Evolutionary conservation across 2,888 invertebrate species (phyloP).

Genomic region (Resseliella maxima): DNA sequence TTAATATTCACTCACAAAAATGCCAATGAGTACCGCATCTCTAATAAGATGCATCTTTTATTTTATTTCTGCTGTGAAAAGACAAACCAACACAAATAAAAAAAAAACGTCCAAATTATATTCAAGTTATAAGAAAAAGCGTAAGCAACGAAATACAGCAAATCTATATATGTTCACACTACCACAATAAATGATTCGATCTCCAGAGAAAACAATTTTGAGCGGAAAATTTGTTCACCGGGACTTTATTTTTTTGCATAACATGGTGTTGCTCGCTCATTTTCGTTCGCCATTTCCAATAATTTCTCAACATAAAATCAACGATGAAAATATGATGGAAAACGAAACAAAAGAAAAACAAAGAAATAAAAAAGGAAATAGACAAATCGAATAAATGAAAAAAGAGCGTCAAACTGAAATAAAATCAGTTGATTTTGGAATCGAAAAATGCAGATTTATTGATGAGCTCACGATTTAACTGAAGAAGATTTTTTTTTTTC

Average conservation of each 20-base stretch:
- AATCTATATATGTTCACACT: too few species aligned
- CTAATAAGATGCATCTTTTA: conserved; percentile 16
- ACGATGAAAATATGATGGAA: too few species aligned
- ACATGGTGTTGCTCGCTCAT: neutral
- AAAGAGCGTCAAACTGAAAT: neutral
- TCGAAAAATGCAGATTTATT: conserved; percentile 20
- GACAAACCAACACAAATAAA: too few species aligned
- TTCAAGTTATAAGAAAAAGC: too few species aligned
- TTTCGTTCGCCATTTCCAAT: neutral
- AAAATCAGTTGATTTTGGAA: neutral
- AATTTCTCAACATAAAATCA: neutral
- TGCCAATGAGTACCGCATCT: neutral
- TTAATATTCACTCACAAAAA: conserved; percentile 26
- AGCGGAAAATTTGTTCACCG: neutral
- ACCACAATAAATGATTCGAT: too few species aligned
- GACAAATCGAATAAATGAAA: neutral
- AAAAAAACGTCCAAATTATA: too few species aligned
- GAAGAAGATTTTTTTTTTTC: neutral
- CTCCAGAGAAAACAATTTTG: neutral
- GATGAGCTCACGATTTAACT: conserved; percentile 9
- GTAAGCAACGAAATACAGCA: neutral
- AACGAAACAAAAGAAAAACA: too few species aligned
- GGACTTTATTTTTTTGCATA: too few species aligned
- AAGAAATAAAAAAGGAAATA: too few species aligned
- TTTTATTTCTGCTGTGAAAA: neutral